Conservation (phyloP, 2,113 vertebrate species). For the Limanda limanda region DNA sequence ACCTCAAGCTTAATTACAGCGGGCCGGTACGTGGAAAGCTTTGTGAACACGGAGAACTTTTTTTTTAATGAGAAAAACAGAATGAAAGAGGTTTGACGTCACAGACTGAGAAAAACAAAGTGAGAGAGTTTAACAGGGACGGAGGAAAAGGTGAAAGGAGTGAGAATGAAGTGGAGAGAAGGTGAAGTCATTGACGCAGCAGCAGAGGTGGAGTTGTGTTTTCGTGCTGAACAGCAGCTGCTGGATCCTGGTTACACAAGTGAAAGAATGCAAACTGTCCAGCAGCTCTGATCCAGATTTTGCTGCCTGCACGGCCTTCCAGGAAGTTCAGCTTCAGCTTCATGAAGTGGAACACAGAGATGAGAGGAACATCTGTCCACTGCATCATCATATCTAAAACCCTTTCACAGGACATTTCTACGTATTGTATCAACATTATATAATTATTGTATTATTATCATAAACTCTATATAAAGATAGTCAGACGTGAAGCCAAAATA, state of each 20-base stretch:
- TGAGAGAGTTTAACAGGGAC: not conserved
- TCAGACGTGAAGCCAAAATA: no score
- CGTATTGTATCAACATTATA: no score
- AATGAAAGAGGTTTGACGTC: no score
- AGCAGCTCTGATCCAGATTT: constrained; percentile 43
- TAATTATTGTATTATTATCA: no score
- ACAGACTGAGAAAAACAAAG: not conserved
- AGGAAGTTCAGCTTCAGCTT: constrained; percentile 7
- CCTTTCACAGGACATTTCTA: no score
- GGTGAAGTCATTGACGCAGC: not conserved
- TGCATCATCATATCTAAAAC: no score
- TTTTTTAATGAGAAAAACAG: constrained; percentile 5
- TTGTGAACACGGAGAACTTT: constrained; percentile 19
- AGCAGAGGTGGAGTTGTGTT: not conserved
- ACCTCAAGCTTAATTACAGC: constrained; percentile 8
- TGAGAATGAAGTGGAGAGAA: not conserved
- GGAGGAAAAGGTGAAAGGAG: constrained; percentile 79
- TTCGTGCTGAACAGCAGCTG: constrained; percentile 34
- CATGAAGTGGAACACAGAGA: not conserved
- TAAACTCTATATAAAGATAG: no score
- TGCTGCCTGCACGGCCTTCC: not conserved
- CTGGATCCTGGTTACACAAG: constrained; percentile 55
- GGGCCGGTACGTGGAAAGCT: not conserved
- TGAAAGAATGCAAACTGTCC: constrained; percentile 26
- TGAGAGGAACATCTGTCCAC: not conserved